Base-by-base conservation (phyloP, 2,888 invertebrate species). In the Oscheius sp. region DNA sequence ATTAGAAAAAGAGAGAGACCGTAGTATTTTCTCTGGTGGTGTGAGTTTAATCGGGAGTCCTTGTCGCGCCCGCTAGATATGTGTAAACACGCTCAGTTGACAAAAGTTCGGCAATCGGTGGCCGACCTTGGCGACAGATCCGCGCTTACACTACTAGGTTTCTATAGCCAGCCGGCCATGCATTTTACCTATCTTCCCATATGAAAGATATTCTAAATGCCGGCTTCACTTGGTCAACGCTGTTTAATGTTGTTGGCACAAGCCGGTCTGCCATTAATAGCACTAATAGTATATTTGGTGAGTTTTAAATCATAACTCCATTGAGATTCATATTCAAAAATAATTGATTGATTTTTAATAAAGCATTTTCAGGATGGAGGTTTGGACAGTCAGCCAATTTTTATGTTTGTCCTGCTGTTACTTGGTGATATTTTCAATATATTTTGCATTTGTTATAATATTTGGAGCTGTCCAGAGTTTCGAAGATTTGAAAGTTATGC, bases 261-360 rank as follows among this genome's bases (percentile, higher is more conserved):
- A 8, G 33, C 74, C 23, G 33, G 72, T 0, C 45, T 65, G 1
- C 68, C 70, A 1, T 34, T 70, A 1, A 65, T 76, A 12, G 63
- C 65, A 27, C 23, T 76, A 17, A 69, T 72, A 15, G n/a, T 76
- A 8, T 74, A 73, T 42, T 57, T 76, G 74, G 76, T 74, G 45
- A 63, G 72, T 45, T 58, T 58, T 64, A 45, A 17, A 15, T 64
- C n/a, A n/a, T n/a, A n/a, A n/a, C n/a, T n/a, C n/a, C n/a, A n/a
- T n/a, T n/a, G n/a, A n/a, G n/a, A n/a, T n/a, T n/a, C n/a, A n/a
- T n/a, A n/a, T n/a, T n/a, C n/a, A n/a, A n/a, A n/a, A n/a, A n/a
- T n/a, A n/a, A n/a, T n/a, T n/a, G n/a, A 27, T 37, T 37, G 31
- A 52, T 33, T 68, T 46, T 46, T 31, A 45, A 31, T 17, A 31